phyloP scores from a whole-genome alignment of 2,888 invertebrate genomes.

The Spodoptera littoralis region DNA sequence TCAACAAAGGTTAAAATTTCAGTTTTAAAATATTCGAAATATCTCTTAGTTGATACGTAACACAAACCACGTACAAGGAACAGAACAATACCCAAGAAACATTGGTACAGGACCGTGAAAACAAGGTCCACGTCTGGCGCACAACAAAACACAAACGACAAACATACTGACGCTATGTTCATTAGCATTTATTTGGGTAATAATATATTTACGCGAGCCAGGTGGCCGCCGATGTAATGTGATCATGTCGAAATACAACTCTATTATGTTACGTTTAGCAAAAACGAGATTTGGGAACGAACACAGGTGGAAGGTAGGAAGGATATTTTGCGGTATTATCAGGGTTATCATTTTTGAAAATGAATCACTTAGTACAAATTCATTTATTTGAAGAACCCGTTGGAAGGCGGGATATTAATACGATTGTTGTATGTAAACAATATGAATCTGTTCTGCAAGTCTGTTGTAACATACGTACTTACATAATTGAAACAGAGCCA shows the following conservation, averaged over 20 bases:
- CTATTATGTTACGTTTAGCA: constrained; percentile 63
- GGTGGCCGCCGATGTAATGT: constrained; percentile 77
- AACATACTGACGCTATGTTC: constrained; percentile 63
- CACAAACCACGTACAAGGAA: constrained; percentile 4
- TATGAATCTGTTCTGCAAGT: constrained; percentile 18
- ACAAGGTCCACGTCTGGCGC: constrained; percentile 62
- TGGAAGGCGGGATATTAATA: constrained; percentile 24
- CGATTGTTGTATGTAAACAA: constrained; percentile 21
- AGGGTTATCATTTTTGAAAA: constrained; percentile 5
- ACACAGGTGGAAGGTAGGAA: constrained; percentile 54
- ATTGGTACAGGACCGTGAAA: constrained; percentile 59
- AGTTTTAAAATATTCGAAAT: too few species aligned
- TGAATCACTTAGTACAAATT: neutral
- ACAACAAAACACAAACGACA: constrained; percentile 62
- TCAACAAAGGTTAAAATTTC: too few species aligned
- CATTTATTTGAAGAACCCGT: constrained; percentile 2
- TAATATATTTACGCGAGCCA: constrained; percentile 66
- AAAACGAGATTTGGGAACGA: constrained; percentile 51
- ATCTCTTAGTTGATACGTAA: too few species aligned
- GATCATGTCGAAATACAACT: constrained; percentile 76
- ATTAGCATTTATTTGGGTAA: constrained; percentile 67
- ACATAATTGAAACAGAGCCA: constrained; percentile 50
- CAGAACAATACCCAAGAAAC: constrained; percentile 15
- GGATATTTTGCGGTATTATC: neutral
- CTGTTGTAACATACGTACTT: constrained; percentile 15